A percentile compares a stretch with the other conserved stretches of the same genome.
Conservation (phyloP, 1,140 invertebrate genomes). For the Sycophaga agraensis region DNA sequence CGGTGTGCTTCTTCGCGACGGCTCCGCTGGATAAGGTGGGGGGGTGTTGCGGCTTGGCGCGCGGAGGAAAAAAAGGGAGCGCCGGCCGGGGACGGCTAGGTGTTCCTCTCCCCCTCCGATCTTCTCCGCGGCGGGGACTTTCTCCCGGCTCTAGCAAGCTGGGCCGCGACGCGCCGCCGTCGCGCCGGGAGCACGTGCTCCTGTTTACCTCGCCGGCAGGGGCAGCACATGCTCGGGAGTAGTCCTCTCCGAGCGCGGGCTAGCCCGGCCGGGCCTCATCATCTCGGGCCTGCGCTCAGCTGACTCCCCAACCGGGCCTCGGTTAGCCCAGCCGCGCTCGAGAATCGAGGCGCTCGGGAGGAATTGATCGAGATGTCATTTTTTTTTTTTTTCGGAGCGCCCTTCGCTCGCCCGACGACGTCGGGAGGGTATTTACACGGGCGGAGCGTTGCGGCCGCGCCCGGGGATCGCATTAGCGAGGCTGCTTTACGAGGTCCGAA, state of each 20-base stretch:
- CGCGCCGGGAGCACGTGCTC: conserved; percentile 53
- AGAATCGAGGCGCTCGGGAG: no score
- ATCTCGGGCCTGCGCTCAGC: not conserved
- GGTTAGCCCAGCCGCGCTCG: not conserved
- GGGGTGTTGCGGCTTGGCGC: no score
- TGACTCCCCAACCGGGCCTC: not conserved
- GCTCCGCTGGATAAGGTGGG: no score
- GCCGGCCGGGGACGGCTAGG: no score
- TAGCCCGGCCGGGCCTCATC: not conserved
- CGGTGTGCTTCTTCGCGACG: no score
- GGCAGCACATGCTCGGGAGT: not conserved
- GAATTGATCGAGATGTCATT: conserved; percentile 25
- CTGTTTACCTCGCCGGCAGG: conserved; percentile 49
- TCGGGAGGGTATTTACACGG: not conserved
- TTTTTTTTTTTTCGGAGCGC: conserved; percentile 15
- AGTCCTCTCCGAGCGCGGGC: no score
- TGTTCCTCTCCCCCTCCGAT: no score
- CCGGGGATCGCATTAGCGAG: conserved; percentile 15
- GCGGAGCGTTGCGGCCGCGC: not conserved
- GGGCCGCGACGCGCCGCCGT: conserved; percentile 6
- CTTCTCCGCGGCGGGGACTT: not conserved
- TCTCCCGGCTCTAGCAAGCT: not conserved
- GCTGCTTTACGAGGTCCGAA: conserved; percentile 15
- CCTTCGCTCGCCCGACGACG: conserved; percentile 31
- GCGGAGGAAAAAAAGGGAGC: no score